Conservation (phyloP, 1,140 invertebrate genomes). For the Sarcophaga peregrina region DNA sequence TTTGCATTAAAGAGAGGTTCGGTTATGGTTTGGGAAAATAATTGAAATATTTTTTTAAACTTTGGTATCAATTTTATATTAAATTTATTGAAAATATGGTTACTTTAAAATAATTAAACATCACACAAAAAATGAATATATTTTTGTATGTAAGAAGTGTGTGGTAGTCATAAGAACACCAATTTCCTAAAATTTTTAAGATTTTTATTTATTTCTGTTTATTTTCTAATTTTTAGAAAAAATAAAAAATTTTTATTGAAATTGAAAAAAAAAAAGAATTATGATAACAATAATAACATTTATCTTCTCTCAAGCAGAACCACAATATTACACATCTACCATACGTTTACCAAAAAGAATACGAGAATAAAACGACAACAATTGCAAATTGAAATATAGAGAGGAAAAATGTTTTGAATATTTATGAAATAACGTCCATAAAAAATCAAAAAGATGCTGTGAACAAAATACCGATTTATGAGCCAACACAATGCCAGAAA, state of each 20-base stretch:
- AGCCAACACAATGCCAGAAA: not conserved
- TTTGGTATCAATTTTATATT: too few species aligned
- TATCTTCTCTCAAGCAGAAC: slow-evolving; percentile 14
- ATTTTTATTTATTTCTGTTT: too few species aligned
- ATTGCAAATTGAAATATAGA: not conserved
- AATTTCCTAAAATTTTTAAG: too few species aligned
- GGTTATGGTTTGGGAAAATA: too few species aligned
- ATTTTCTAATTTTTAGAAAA: too few species aligned
- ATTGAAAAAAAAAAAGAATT: not conserved
- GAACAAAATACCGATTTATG: slow-evolving; percentile 3
- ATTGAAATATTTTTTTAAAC: too few species aligned
- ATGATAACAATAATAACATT: not conserved
- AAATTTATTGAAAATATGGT: too few species aligned
- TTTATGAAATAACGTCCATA: not conserved
- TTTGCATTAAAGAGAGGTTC: too few species aligned
- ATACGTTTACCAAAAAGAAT: not conserved
- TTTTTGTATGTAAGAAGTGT: too few species aligned
- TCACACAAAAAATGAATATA: too few species aligned
- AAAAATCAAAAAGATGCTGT: not conserved
- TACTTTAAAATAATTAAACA: too few species aligned
- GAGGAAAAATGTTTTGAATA: not conserved
- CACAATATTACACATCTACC: not conserved
- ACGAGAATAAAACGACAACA: not conserved
- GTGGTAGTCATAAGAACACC: too few species aligned
- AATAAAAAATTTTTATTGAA: not conserved